Base-by-base conservation (phyloP, 2,113 vertebrate species). In the Corydoras maculifer region DNA sequence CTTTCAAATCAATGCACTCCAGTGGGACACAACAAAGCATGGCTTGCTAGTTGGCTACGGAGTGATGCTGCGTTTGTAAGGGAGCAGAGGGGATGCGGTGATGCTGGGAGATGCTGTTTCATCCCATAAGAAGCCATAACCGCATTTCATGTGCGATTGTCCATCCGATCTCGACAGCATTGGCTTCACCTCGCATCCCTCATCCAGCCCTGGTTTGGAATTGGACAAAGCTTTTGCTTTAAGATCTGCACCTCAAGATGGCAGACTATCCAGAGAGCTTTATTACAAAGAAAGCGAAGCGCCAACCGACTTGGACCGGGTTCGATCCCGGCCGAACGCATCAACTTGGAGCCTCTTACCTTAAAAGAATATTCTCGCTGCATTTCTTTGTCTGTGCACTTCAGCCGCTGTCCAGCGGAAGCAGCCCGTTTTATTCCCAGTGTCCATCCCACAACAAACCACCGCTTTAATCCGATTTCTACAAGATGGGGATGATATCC, bases 301-400 rank as follows among this genome's bases (percentile, higher is more conserved):
- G 15, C 30, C 51, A 68, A 67, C 68, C 0, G 8, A 63, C 67
- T 29, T 58, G 13, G 14, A 29, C 10, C 63, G 7, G 29, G 5
- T 18, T 18, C 10, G 60, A 57, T 43, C 13, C 30, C 13, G 3
- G 43, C 5, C 8, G 65, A 35, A 8, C 15, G 8, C 35, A 31
- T 43, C 60, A 53, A 32, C 10, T 9, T 11, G 30, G 65, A 65
- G 32, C 55, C 51, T 58, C 70, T 76, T 70, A 75, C 78, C 75
- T 77, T 54, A 60, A 75, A 43, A 15, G 18, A 58, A 72, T 53
- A 43, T 43, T 69, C 75, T 43, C 14, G 55, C 76, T 67, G 82
- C 83, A 83, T 87, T 73, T 81, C 82, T 81, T 75, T 62, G 58
- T 78, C 69, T 80, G 71, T 81, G 76, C 78, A 68, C 77, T 81